A percentile compares a stretch with the other conserved stretches of the same genome.
These are phyloP conservation scores for Phthorimaea operculella DNA, from an alignment of 1,140 invertebrate genomes.

Conservation along the genomic window DNA sequence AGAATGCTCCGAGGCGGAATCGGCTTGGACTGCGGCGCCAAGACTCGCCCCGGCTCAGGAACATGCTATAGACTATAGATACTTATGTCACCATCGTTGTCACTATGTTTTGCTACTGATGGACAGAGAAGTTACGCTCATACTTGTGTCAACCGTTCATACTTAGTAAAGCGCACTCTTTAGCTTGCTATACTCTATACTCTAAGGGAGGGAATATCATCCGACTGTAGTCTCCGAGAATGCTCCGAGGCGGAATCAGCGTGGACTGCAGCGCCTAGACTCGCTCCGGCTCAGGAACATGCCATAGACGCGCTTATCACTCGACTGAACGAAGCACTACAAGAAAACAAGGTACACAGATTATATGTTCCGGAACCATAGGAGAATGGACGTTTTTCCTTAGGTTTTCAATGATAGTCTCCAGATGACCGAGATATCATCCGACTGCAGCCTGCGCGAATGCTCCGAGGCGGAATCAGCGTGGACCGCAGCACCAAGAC, in stretches of 20 bases:
- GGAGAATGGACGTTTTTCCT: neutral
- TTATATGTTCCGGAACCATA: too few relatives aligned
- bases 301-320: slow-evolving; percentile 66
- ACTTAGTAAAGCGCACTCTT: too few relatives aligned
- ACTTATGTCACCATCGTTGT: too few relatives aligned
- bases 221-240: neutral
- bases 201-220: too few relatives aligned
- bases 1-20: slow-evolving; percentile 4
- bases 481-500: slow-evolving; percentile 23
- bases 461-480: slow-evolving; percentile 7
- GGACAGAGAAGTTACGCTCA: too few relatives aligned
- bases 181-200: too few relatives aligned
- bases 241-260: neutral
- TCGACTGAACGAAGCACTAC: slow-evolving; percentile 51
- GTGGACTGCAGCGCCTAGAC: slow-evolving; percentile 26
- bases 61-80: slow-evolving; percentile 57
- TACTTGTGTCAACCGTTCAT: too few relatives aligned
- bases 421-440: neutral
- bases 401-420: neutral
- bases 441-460: too few relatives aligned
- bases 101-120: too few relatives aligned
- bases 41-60: slow-evolving; percentile 63
- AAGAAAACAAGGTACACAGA: slow-evolving; percentile 41
- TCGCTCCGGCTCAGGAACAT: slow-evolving; percentile 62
- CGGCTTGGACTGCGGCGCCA: slow-evolving; percentile 13